Evolutionary conservation across 1,140 invertebrate species (phyloP), one percentile per base, ranked within the genome.

Genomic region (Eumaeus atala): DNA sequence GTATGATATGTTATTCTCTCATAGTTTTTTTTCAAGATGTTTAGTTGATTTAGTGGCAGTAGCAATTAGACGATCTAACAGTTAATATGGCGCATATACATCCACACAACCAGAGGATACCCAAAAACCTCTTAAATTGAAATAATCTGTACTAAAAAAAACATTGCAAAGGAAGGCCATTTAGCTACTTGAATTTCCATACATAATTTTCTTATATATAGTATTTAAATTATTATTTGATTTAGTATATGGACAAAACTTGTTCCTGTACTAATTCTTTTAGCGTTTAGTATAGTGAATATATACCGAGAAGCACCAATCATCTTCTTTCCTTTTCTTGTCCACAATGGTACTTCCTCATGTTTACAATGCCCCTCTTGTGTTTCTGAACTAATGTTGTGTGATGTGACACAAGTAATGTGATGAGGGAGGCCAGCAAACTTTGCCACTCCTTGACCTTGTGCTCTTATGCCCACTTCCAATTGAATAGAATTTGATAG

Each of bases 311-410:
- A 79, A 9, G 91, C 69, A 55, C 90, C 90, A 12, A 95, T 52
- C 53, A 89, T 79, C 51, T 89, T 88, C 82, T 93, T 93, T 40
- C 95, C 95, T 63, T 89, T 88, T 70, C 91, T 92, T 0, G 91
- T 90, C 90, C 93, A 96, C 18, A 96, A 59, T 1, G 94, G 91
- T 18, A 94, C 85, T 52, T 90, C 88, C 58, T 90, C 75, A 34
- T 90, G 89, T 54, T 92, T 90, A 81, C 94, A 92, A 66, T 92
- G 91, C 7, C 93, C 93, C 33, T 82, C 62, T 35, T 89, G 90
- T 42, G 70, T 70, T 7, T 44, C 54, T 61, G 84, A 78, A 71
- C 61, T 72, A 1, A 72, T 36, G 64, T 71, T 77, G 49, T 86
- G 69, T n/a, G 79, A 55, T 56, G 80, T 73, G 0, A 59, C 67